Base-by-base conservation (phyloP, 2,113 vertebrate genomes). In the Ornithorhynchus anatinus region DNA sequence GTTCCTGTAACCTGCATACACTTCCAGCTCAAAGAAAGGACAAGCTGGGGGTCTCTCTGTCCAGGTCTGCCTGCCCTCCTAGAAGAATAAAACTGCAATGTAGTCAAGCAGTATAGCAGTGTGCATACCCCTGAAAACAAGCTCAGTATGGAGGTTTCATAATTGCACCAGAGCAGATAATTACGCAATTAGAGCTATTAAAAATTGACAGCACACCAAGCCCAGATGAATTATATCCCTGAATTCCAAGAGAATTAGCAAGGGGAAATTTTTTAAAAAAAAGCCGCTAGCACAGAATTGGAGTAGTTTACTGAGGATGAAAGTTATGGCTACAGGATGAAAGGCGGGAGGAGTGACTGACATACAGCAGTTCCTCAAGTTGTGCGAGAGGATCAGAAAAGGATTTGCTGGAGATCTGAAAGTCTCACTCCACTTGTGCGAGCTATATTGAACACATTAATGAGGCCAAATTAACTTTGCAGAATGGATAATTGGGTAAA, bases 81-180 rank as follows among this genome's bases (percentile, higher is more conserved):
- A 43, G 22, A 59, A 29, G 56, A 65, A 42, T 14, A 17, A 54
- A 45, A n/a, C 5, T 74, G 35, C 25, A 56, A 35, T 40, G 66
- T 77, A 72, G 68, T 66, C 51, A 76, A 64, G 4, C 10, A 52
- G 8, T 38, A 7, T 15, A 69, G 42, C 63, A 64, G 19, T 65
- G 65, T 40, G 54, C 44, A 60, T 51, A 50, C 0, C 45, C 25
- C 22, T 77, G 50, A 79, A 74, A 84, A 59, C 13, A 59, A 75
- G 40, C 67, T 81, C 17, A 47, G 7, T 65, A 33, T 19, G 47
- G 19, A 86, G 31, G 20, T 9, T 68, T 85, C 42, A 69, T 79
- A 84, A 84, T 75, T 83, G 43, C 31, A 80, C 7, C 45, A 31
- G 4, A 80, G 51, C 37, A 82, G 22, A 86, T 82, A 72, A 84